These are phyloP conservation scores for Sebastes paucispinis DNA, from an alignment of 2,797 vertebrate species.

Conservation along the genomic window DNA sequence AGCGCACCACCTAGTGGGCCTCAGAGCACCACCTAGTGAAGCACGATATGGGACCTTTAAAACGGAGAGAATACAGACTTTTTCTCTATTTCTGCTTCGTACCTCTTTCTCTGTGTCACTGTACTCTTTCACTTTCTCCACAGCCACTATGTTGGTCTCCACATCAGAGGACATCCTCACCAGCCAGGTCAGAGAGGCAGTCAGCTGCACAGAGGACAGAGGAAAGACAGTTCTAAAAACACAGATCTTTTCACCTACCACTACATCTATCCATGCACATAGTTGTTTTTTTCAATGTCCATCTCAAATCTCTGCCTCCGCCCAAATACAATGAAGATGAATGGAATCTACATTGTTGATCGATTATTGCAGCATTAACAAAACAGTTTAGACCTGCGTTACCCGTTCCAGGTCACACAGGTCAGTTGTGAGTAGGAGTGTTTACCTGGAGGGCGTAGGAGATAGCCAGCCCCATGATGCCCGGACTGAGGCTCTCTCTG, in stretches of 20 bases:
- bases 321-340: not conserved
- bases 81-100: not conserved
- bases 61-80: too few species aligned
- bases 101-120: slow-evolving; percentile 93
- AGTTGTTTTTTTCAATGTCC: too few species aligned
- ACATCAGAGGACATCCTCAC: slow-evolving; percentile 96
- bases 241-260: not conserved
- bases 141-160: slow-evolving; percentile 96
- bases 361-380: not conserved
- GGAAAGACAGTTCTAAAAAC: not conserved
- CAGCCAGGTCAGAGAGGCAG: slow-evolving; percentile 87
- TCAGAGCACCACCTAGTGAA: too few species aligned
- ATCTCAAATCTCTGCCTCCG: not conserved
- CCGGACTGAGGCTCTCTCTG: slow-evolving; percentile 87
- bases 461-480: slow-evolving; percentile 91
- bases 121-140: slow-evolving; percentile 94
- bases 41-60: too few species aligned
- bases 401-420: not conserved
- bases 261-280: not conserved
- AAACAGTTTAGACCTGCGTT: too few species aligned
- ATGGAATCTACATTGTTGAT: not conserved
- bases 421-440: not conserved
- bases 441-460: slow-evolving; percentile 94
- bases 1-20: too few species aligned
- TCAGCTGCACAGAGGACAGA: slow-evolving; percentile 47